Conservation (phyloP, 64 coral and sea anemone genomes). For the Exaiptasia diaphana region DNA sequence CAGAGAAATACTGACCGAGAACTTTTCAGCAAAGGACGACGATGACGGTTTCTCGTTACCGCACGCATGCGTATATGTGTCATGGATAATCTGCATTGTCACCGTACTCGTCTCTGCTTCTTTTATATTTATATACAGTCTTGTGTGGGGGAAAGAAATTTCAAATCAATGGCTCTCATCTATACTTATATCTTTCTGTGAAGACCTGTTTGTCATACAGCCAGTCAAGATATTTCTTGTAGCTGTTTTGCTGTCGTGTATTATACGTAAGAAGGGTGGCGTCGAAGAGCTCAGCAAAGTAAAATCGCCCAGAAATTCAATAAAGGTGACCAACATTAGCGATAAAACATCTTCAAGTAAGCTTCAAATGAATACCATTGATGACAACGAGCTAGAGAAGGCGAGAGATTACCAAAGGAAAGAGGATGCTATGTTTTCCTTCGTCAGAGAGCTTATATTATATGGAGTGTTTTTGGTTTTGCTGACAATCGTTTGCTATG, state of each 20-base stretch:
- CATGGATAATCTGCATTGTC: slow-evolving; percentile 65
- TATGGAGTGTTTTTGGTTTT: slow-evolving; percentile 42
- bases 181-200: slow-evolving; percentile 70
- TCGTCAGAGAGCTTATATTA: slow-evolving; percentile 32
- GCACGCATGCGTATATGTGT: slow-evolving; percentile 36
- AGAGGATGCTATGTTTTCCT: slow-evolving; percentile 45
- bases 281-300: background rate
- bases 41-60: background rate
- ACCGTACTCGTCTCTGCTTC: slow-evolving; percentile 44
- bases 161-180: slow-evolving; percentile 84
- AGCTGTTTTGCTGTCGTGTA: slow-evolving; percentile 47
- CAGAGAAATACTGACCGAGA: background rate
- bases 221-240: slow-evolving; percentile 74
- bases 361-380: background rate
- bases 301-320: background rate
- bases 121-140: slow-evolving; percentile 70
- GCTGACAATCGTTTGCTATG: slow-evolving; percentile 67
- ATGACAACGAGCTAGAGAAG: slow-evolving; percentile 16
- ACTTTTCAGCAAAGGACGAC: background rate
- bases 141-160: slow-evolving; percentile 70
- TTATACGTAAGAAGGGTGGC: slow-evolving; percentile 16
- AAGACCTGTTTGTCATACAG: slow-evolving; percentile 72
- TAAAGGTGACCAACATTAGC: background rate
- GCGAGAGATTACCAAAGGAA: slow-evolving; percentile 40
- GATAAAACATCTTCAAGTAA: too few relatives aligned